These are phyloP conservation scores for Hipposideros larvatus DNA, from an alignment of 2,797 vertebrate genomes.

Conservation along the genomic window DNA sequence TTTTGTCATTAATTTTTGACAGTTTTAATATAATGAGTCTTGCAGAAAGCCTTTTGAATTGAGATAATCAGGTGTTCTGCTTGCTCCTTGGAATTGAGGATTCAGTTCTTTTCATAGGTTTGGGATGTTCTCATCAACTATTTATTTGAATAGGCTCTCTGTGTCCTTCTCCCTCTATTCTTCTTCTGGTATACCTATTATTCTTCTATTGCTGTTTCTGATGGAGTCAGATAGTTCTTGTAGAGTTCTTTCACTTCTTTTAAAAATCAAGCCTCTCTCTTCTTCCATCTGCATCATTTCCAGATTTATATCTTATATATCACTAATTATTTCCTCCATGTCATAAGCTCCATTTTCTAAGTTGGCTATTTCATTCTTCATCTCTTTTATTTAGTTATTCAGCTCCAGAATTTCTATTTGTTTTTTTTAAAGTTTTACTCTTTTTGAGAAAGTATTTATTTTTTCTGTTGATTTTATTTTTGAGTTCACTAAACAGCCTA, in stretches of 20 bases:
- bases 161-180: too few relatives aligned
- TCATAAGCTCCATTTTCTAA: background rate
- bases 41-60: background rate
- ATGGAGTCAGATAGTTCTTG: background rate
- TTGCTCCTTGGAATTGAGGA: background rate
- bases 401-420: background rate
- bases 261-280: background rate
- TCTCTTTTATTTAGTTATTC: background rate
- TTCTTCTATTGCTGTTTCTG: background rate
- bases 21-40: background rate
- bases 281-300: background rate
- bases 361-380: background rate
- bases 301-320: background rate
- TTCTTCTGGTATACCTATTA: too few relatives aligned
- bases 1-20: background rate
- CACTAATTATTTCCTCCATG: background rate
- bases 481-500: background rate
- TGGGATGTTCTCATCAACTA: background rate
- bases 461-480: background rate
- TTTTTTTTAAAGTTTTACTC: background rate
- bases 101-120: background rate
- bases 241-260: background rate
- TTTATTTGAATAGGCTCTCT: too few relatives aligned
- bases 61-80: background rate
- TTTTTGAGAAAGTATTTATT: background rate